Conservation (phyloP, 2,113 vertebrate species). For the Calypte anna region DNA sequence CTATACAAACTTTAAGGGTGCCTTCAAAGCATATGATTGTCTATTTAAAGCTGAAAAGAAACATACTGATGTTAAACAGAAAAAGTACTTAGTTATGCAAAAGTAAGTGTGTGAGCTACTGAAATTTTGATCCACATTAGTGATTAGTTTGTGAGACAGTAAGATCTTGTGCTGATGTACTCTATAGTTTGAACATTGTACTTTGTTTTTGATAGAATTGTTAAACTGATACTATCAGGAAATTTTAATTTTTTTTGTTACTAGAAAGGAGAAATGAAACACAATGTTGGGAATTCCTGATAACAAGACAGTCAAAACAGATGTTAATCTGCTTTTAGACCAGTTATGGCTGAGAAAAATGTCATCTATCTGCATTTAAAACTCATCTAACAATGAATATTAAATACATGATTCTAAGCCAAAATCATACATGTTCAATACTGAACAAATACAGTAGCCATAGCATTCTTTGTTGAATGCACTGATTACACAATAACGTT, state of each 20-base stretch:
- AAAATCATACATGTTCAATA: background rate
- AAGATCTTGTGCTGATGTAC: background rate
- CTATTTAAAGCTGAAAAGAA: background rate
- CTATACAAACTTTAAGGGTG: background rate
- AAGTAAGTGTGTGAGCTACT: background rate
- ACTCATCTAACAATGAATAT: background rate
- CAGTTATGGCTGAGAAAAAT: background rate
- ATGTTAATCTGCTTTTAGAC: background rate
- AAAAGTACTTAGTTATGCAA: background rate
- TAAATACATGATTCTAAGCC: background rate
- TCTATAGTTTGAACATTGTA: background rate
- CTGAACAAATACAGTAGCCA: background rate
- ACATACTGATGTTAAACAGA: background rate
- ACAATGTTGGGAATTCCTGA: background rate
- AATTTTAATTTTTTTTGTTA: background rate
- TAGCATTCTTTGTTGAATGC: background rate
- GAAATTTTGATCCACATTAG: background rate
- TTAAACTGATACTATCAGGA: background rate
- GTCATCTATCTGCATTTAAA: background rate
- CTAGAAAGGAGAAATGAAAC: background rate
- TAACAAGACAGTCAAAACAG: background rate
- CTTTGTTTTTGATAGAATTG: background rate
- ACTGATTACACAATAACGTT: background rate
- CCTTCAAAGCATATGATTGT: background rate
- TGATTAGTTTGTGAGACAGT: background rate